Conservation (phyloP, 37 sponge, comb jelly and placozoan genomes). For the Hexactinellida sp. region DNA sequence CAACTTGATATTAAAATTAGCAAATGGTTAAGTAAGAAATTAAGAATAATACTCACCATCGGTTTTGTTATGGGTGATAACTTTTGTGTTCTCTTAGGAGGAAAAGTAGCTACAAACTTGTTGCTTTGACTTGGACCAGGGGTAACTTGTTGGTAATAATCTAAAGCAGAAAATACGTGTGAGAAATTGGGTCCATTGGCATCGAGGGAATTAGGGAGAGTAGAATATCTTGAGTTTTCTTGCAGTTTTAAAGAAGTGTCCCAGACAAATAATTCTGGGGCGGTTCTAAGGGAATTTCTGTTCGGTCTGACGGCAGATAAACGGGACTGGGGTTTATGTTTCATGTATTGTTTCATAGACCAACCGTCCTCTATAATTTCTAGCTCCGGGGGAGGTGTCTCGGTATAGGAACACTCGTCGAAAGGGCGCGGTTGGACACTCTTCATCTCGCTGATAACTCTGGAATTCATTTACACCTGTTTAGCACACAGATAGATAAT, state of each 20-base stretch:
- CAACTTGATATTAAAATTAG: neutral
- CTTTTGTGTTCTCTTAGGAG: neutral
- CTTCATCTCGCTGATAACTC: neutral
- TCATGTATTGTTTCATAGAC: neutral
- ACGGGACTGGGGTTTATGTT: neutral
- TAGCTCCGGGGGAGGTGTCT: neutral
- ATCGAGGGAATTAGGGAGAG: neutral
- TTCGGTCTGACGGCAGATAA: neutral
- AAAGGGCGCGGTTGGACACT: conserved; percentile 1
- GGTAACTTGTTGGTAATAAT: neutral
- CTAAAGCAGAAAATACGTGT: neutral
- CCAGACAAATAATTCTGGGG: neutral
- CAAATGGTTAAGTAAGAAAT: neutral
- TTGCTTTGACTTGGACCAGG: neutral
- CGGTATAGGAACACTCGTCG: neutral
- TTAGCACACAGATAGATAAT: neutral
- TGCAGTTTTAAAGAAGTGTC: neutral
- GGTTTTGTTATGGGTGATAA: neutral
- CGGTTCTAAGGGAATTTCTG: neutral
- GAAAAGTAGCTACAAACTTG: neutral
- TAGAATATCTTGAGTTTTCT: neutral
- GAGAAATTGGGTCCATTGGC: neutral
- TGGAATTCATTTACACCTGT: neutral
- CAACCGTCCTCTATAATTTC: neutral
- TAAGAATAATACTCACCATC: neutral